A percentile compares a stretch with the other conserved stretches of the same genome.
These are phyloP conservation scores for Lasioglossum villosulum DNA, from an alignment of 2,888 invertebrate species.

Conservation along the genomic window DNA sequence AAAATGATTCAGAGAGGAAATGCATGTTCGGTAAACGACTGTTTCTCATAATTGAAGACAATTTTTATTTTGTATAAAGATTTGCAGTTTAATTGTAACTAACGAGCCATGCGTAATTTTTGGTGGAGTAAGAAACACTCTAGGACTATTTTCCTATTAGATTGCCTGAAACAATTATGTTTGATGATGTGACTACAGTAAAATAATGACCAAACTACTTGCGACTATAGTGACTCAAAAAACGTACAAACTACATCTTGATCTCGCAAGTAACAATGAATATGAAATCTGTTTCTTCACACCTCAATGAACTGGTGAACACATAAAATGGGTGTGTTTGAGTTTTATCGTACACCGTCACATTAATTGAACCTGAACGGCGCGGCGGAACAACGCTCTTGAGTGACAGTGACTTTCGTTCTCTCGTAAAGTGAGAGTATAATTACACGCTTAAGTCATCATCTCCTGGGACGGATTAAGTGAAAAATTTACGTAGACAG, in stretches of 20 bases:
- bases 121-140: too few species aligned
- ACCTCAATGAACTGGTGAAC: not conserved
- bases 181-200: not conserved
- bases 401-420: slow-evolving; percentile 23
- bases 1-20: too few species aligned
- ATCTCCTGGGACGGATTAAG: not conserved
- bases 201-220: not conserved
- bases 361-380: slow-evolving; percentile 23
- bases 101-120: too few species aligned
- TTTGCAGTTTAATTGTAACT: too few species aligned
- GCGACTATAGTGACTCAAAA: not conserved
- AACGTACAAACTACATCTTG: not conserved
- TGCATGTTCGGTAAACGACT: too few species aligned
- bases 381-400: slow-evolving; percentile 1
- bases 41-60: too few species aligned
- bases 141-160: not conserved
- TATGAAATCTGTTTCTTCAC: not conserved
- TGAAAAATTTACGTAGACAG: not conserved
- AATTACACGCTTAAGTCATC: slow-evolving; percentile 8
- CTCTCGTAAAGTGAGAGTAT: not conserved
- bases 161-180: not conserved
- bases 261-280: not conserved
- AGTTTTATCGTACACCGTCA: not conserved
- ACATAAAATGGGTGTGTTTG: not conserved
- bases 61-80: too few species aligned